A percentile compares a stretch with the other conserved stretches of the same genome.
These are phyloP conservation scores for Platerodrilus igneus DNA, from an alignment of 2,888 invertebrate species.

Conservation along the genomic window DNA sequence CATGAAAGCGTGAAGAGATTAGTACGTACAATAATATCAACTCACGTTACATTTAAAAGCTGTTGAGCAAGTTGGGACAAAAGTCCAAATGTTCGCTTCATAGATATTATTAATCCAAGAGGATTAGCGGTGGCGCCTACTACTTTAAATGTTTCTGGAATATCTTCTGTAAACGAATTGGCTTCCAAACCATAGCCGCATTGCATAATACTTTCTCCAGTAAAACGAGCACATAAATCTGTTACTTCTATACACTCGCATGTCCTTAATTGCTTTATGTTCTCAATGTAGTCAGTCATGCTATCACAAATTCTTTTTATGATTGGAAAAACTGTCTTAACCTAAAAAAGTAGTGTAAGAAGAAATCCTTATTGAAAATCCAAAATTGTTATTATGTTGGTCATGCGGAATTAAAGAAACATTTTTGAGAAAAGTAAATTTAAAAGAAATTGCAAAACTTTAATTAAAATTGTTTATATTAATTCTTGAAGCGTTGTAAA, in stretches of 20 bases:
- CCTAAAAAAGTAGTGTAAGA: too few species aligned
- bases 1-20: too few species aligned
- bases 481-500: too few species aligned
- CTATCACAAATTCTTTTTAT: slow-evolving; percentile 46
- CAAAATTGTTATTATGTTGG: too few species aligned
- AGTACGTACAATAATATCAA: too few species aligned
- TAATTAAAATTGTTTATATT: too few species aligned
- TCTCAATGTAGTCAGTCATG: slow-evolving; percentile 44
- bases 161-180: slow-evolving; percentile 39
- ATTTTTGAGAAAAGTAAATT: too few species aligned
- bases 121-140: too few species aligned
- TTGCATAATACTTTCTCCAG: slow-evolving; percentile 46
- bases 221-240: slow-evolving; percentile 44
- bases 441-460: too few species aligned
- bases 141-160: slow-evolving; percentile 37
- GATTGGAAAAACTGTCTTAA: slow-evolving; percentile 50
- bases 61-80: slow-evolving; percentile 30
- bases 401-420: too few species aligned
- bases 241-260: slow-evolving; percentile 45
- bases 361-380: too few species aligned
- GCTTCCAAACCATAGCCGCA: slow-evolving; percentile 47
- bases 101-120: too few species aligned
- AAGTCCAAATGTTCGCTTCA: slow-evolving; percentile 20
- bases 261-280: slow-evolving; percentile 32
- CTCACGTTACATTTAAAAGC: slow-evolving; percentile 24